Conservation (phyloP, 2,797 vertebrate species). For the Lophotriccus pileatus region DNA sequence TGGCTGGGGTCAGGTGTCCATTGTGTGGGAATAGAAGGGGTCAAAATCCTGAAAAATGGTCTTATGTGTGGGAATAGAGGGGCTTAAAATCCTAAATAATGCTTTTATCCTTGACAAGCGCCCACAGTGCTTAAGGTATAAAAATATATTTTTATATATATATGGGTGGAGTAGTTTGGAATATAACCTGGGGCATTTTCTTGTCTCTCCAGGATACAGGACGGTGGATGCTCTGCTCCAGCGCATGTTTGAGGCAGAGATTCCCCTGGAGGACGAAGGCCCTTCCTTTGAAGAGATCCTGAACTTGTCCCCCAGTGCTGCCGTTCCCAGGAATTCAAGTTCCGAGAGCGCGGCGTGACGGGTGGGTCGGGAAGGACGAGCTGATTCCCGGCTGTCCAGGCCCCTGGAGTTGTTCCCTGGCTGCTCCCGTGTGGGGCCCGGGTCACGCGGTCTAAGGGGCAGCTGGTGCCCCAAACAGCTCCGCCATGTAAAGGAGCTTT, state of each 20-base stretch:
- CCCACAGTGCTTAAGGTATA: background rate
- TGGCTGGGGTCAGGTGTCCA: background rate
- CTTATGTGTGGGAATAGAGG: background rate
- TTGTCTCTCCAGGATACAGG: background rate
- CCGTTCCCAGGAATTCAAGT: constrained; percentile 67
- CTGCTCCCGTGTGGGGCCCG: rapidly evolving
- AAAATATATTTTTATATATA: too few relatives aligned
- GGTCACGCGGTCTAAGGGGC: background rate
- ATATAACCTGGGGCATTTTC: background rate
- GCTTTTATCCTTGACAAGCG: background rate
- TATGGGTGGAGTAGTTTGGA: background rate
- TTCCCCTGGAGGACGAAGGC: constrained; percentile 81
- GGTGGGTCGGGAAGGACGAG: background rate
- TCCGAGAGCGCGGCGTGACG: constrained; percentile 42
- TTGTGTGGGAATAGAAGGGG: background rate
- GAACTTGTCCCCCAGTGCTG: constrained; percentile 46
- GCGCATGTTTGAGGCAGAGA: constrained; percentile 91
- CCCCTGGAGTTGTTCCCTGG: background rate
- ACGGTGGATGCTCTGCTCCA: constrained; percentile 75
- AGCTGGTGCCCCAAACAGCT: background rate
- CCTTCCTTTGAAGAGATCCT: constrained; percentile 76
- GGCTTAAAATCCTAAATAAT: background rate
- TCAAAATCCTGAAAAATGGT: background rate
- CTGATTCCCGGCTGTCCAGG: background rate
- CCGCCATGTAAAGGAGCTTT: background rate